Conservation (phyloP, 2,888 invertebrate species). For the Eupelmus urozonus region DNA sequence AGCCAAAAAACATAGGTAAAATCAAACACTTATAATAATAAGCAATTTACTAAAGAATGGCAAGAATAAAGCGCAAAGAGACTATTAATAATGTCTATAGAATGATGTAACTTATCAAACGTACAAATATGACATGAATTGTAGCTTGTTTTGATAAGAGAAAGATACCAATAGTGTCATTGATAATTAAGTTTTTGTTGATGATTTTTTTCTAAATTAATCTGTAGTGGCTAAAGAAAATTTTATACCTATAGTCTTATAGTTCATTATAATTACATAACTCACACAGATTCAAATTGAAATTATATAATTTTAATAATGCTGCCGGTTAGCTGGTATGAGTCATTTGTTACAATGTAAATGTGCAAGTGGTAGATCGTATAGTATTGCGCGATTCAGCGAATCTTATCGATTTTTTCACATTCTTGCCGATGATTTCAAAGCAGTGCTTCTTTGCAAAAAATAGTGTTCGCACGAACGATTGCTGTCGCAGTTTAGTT, state of each 20-base stretch:
- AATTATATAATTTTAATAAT: constrained; percentile 26
- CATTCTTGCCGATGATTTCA: constrained; percentile 23
- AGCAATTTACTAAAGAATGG: no score
- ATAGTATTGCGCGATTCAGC: background rate
- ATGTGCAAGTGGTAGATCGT: background rate
- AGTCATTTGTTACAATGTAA: constrained; percentile 57
- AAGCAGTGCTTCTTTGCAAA: background rate
- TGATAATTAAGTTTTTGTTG: constrained; percentile 22
- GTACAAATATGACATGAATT: constrained; percentile 20
- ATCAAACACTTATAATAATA: no score
- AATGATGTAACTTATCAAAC: constrained; percentile 6
- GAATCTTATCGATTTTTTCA: constrained; percentile 51
- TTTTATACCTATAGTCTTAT: no score
- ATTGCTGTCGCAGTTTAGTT: background rate
- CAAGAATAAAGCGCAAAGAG: background rate
- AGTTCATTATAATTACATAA: no score
- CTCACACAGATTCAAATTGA: no score
- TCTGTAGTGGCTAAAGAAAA: no score
- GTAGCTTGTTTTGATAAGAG: constrained; percentile 28
- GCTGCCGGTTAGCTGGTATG: constrained; percentile 28
- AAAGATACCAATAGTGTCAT: constrained; percentile 5
- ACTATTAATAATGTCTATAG: constrained; percentile 5
- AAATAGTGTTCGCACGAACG: background rate
- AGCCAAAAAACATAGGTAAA: background rate
- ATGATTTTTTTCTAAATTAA: constrained; percentile 34